These are phyloP conservation scores for Nannoperca australis DNA, from an alignment of 2,797 vertebrate species.

Conservation along the genomic window DNA sequence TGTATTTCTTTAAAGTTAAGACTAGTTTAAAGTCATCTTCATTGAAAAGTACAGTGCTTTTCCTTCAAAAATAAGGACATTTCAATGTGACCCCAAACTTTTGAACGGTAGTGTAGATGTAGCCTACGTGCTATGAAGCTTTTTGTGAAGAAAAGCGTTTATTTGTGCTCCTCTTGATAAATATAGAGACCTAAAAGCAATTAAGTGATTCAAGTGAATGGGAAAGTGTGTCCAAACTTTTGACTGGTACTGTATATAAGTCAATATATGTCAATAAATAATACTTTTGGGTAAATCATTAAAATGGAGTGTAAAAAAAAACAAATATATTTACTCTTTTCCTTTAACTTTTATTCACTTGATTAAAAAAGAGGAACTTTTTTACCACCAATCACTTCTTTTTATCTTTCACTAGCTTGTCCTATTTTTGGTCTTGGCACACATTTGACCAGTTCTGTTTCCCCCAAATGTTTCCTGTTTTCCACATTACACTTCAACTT, in stretches of 20 bases:
- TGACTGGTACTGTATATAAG: too few species aligned
- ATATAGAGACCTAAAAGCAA: not conserved
- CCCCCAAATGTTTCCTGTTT: not conserved
- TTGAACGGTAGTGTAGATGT: too few species aligned
- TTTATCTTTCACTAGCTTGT: not conserved
- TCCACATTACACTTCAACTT: not conserved
- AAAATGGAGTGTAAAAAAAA: not conserved
- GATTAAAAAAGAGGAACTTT: not conserved
- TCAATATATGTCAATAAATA: not conserved
- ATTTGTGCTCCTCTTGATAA: not conserved
- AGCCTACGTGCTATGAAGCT: not conserved
- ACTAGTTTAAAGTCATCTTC: too few species aligned
- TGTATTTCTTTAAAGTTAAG: too few species aligned
- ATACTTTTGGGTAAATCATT: not conserved
- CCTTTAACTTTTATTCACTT: not conserved
- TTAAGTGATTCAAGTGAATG: too few species aligned
- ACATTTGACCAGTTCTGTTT: not conserved
- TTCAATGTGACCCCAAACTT: too few species aligned
- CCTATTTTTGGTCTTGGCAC: not conserved
- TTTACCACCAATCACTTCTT: not conserved
- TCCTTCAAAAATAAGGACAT: too few species aligned
- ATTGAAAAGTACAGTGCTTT: too few species aligned
- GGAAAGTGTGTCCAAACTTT: too few species aligned
- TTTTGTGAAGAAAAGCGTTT: not conserved
- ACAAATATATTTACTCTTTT: not conserved